phyloP scores from a whole-genome alignment of 2,113 vertebrate genomes.

The Pseudopodoces humilis region DNA sequence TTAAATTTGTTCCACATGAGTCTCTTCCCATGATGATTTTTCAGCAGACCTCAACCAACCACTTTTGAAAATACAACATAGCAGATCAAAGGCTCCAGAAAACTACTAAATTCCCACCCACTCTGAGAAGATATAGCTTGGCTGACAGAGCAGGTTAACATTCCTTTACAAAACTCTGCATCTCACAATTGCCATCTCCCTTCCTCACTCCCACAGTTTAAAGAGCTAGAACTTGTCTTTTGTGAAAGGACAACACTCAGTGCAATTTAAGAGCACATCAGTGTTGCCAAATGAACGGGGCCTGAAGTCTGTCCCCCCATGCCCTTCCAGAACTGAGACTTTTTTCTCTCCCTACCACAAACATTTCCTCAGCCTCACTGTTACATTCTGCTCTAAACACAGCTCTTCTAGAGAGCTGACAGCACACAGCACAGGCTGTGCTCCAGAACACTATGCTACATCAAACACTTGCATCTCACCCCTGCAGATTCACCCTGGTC shows the following conservation, averaged over 20 bases:
- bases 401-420: not conserved
- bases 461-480: not conserved
- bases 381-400: not conserved
- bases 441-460: not conserved
- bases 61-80: not conserved
- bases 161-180: not conserved
- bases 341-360: not conserved
- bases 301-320: not conserved
- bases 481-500: not conserved
- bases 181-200: not conserved
- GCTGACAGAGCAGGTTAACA: not conserved
- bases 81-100: not conserved
- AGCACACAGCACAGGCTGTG: not conserved
- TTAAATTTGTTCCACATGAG: not conserved
- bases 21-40: not conserved
- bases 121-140: not conserved
- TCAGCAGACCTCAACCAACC: not conserved
- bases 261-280: not conserved
- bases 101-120: not conserved
- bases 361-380: not conserved
- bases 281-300: not conserved
- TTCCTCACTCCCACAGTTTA: not conserved
- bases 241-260: not conserved
- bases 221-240: not conserved
- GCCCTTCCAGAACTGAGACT: not conserved